These are phyloP conservation scores for Caiman crocodilus DNA, from an alignment of 2,797 vertebrate species.

Conservation along the genomic window DNA sequence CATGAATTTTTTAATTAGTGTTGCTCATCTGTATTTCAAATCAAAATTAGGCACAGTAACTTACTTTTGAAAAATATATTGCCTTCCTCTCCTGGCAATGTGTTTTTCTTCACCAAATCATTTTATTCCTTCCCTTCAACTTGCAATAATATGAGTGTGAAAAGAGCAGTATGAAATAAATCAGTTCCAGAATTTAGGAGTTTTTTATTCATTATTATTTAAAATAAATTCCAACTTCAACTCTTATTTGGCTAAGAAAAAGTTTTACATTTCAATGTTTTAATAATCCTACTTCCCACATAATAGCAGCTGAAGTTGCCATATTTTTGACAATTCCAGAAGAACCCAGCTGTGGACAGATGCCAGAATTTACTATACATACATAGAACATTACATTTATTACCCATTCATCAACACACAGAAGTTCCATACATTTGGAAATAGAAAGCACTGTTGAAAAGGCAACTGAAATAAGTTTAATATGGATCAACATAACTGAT, in stretches of 20 bases:
- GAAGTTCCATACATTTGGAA: neutral
- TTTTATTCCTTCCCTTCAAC: neutral
- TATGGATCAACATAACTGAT: neutral
- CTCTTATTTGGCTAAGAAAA: neutral
- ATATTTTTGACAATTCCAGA: neutral
- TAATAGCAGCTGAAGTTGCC: neutral
- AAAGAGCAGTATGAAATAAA: neutral
- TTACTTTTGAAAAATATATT: neutral
- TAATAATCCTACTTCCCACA: neutral
- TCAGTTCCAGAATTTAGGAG: neutral
- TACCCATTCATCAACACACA: neutral
- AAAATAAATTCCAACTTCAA: neutral
- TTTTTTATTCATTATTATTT: neutral
- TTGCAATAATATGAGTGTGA: neutral
- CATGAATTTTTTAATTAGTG: constrained; percentile 6
- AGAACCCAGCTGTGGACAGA: neutral
- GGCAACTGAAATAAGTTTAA: neutral
- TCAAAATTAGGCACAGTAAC: neutral
- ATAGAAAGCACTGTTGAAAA: neutral
- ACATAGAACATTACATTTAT: neutral
- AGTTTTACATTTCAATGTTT: neutral
- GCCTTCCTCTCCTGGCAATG: neutral
- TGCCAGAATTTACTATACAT: neutral
- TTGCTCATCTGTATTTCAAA: neutral
- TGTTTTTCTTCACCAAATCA: neutral